Base-by-base conservation (phyloP, 2,888 invertebrate genomes). In the Calameuta pallipes region DNA sequence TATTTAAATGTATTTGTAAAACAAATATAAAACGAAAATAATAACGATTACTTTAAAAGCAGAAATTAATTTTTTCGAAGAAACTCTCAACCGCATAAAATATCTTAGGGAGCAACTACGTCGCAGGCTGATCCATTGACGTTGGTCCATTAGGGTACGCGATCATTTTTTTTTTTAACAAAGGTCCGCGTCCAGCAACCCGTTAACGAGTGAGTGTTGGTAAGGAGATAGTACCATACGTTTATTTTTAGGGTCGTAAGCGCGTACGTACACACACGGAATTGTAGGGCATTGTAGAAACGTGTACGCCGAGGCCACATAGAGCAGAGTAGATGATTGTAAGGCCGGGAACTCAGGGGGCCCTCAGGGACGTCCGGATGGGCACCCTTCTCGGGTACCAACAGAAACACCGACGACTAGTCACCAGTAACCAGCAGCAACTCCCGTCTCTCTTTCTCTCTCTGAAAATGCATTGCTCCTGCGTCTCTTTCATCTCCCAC, bases 291-390 rank as follows among this genome's bases (percentile, higher is more conserved):
- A 56, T 56, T 34, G 71, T 71, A 12, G 71, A 71, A 34, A 33
- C 13, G 71, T 34, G 71, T 34, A 23, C 71, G 23, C 1, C 31
- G 31, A 71, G 31, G 71, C 13, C 13, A 71, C 71, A 56, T 56
- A 71, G 33, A 9, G 31, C 33, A 31, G 80, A 83, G 83, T 86
- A 81, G 86, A 85, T 87, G 86, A 87, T 87, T 85, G 85, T 83
- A 83, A 79, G 82, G 81, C 81, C 80, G 80, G 82, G 83, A 36
- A 56, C 56, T 23, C 56, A 76, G 75, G 76, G 84, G 82, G 85
- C 85, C 87, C 89, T 85, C 85, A 82, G 89, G 88, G 90, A 90
- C 88, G 85, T 86, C 85, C 85, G 85, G 85, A 88, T 56, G 56
- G 56, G 56, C 88, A 88, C 89, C 89, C 90, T 89, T 88, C 87